Evolutionary conservation across 2,888 invertebrate species (phyloP), one percentile per base, ranked within the genome.

Genomic region (Rhagonycha fulva): DNA sequence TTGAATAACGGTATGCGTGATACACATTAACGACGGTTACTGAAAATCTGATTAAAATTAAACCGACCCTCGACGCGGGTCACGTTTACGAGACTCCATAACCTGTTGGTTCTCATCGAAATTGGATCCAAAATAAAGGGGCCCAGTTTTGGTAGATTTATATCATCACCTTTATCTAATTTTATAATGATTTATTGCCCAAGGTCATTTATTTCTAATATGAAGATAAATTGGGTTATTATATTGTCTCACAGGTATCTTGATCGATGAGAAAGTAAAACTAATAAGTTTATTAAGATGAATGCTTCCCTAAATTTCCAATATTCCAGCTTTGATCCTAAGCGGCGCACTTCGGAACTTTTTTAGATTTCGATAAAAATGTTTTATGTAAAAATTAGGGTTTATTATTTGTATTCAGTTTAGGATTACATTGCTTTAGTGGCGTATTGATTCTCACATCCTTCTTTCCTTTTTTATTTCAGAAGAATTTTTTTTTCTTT

Each of bases 31-130:
- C 72, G 66, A 73, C 79, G 70, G 68, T 60, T 75, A 72, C 72
- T 77, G 74, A 78, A 79, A 47, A 81, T 81, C 81, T 80, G 81
- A 80, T 82, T 82, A 80, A 80, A 82, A 82, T 81, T 76, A 81
- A 82, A 82, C 77, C 81, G 80, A 81, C 80, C 82, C 79, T 78
- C 79, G 77, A 76, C 79, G 69, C 63, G 79, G 82, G 82, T 82
- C 82, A 81, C 79, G 77, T 74, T 72, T 76, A 74, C 77, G 76
- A 71, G 80, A 80, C 78, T 80, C 76, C 76, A 79, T 82, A 81
- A 81, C 81, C 81, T 81, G 82, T 81, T 79, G 79, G 80, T 81
- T 80, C 79, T 77, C 79, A 78, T 79, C 74, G 78, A 76, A 79
- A 78, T 79, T 62, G 74, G 74, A 77, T 78, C 69, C 75, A 66